Evolutionary conservation across 2,113 vertebrate genomes (phyloP).

Genomic region (Ammodytes dubius): DNA sequence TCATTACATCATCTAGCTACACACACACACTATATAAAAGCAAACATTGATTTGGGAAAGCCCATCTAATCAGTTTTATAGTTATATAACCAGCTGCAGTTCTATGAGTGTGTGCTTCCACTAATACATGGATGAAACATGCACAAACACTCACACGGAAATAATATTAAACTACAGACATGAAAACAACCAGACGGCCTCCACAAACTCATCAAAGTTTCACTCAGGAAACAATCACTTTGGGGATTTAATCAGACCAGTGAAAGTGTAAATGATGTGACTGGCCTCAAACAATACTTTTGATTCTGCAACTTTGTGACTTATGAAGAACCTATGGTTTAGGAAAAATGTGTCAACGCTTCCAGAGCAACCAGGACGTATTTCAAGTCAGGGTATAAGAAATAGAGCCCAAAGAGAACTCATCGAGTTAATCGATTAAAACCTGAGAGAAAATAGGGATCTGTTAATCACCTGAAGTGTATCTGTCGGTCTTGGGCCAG

Average conservation of each 20-base stretch:
- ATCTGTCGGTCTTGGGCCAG: too few species aligned
- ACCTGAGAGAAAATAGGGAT: too few species aligned
- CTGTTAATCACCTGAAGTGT: too few species aligned
- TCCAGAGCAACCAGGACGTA: too few species aligned
- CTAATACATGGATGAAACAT: not conserved
- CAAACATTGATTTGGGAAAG: not conserved
- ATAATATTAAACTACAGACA: not conserved
- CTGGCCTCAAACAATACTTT: too few species aligned
- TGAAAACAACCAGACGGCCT: not conserved
- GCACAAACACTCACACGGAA: not conserved
- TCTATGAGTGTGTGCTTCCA: not conserved
- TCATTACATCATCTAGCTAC: not conserved
- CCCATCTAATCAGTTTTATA: not conserved
- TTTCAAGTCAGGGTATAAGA: too few species aligned
- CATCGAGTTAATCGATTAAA: too few species aligned
- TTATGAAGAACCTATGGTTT: too few species aligned
- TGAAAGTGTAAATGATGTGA: too few species aligned
- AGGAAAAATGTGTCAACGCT: too few species aligned
- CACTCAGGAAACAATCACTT: not conserved
- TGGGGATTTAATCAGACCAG: too few species aligned
- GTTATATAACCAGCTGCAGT: constrained; percentile 10
- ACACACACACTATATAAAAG: constrained; percentile 11
- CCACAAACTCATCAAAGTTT: not conserved
- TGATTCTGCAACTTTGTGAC: not conserved
- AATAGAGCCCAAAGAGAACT: too few species aligned